Conservation (phyloP, 2,888 invertebrate genomes). For the Ichneumon xanthorius region DNA sequence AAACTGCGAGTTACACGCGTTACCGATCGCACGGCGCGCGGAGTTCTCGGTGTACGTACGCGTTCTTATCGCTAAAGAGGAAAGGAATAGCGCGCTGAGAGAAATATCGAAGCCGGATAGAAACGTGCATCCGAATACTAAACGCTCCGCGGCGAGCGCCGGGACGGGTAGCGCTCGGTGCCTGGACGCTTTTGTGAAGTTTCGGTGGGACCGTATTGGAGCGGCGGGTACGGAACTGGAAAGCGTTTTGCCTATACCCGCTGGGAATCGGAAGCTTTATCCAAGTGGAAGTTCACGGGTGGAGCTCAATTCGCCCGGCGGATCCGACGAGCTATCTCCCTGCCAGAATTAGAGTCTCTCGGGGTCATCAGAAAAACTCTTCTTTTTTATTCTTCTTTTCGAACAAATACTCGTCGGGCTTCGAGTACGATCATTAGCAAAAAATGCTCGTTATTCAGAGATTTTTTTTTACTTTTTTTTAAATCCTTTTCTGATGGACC, state of each 20-base stretch:
- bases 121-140: constrained; percentile 49
- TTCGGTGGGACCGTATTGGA: neutral
- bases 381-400: neutral
- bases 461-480: too few species aligned
- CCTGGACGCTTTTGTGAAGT: constrained; percentile 18
- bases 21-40: neutral
- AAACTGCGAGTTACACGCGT: constrained; percentile 24
- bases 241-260: constrained; percentile 31
- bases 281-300: constrained; percentile 35
- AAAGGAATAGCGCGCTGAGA: constrained; percentile 26
- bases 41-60: neutral
- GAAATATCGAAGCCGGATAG: constrained; percentile 10
- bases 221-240: constrained; percentile 12
- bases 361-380: neutral
- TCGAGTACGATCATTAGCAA: neutral
- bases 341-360: neutral
- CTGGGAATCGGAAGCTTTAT: constrained; percentile 3
- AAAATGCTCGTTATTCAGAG: too few species aligned
- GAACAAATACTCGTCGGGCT: neutral
- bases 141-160: constrained; percentile 13
- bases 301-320: neutral
- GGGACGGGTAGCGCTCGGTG: neutral
- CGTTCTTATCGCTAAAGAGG: constrained; percentile 47
- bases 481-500: too few species aligned
- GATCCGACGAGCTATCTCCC: neutral